Percentiles rank a stretch among this genome's conserved stretches.
Evolutionary conservation across 2,113 vertebrate species (phyloP).

Genomic region (Neotragus pygmaeus): DNA sequence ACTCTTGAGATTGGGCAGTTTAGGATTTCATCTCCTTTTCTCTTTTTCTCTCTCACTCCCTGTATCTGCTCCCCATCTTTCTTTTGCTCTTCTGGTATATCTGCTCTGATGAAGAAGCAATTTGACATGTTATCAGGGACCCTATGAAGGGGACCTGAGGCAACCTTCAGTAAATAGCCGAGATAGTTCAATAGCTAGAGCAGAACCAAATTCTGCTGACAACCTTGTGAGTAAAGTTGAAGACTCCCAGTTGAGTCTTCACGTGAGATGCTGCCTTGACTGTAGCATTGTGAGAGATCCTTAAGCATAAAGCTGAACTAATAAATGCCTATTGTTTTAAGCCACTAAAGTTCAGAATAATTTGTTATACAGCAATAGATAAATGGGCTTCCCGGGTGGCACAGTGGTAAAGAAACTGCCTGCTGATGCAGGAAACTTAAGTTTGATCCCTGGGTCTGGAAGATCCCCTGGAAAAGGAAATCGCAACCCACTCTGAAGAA

Average conservation of each 20-base stretch:
- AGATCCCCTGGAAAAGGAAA: no score
- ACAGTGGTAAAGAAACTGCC: not conserved
- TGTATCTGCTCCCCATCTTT: no score
- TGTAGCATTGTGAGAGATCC: not conserved
- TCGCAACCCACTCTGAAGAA: no score
- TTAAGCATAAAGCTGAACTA: not conserved
- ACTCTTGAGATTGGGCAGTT: not conserved
- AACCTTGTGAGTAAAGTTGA: not conserved
- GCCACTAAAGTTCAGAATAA: not conserved
- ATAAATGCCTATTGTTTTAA: not conserved
- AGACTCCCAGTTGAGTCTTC: not conserved
- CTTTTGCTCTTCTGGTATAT: not conserved
- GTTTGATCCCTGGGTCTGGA: no score
- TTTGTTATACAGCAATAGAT: not conserved
- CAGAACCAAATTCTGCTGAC: not conserved
- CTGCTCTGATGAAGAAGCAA: not conserved
- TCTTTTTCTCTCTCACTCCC: no score
- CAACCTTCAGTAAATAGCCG: not conserved
- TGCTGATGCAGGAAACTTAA: not conserved
- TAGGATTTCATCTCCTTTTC: not conserved
- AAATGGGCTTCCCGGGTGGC: not conserved
- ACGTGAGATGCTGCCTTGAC: not conserved
- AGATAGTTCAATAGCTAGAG: not conserved
- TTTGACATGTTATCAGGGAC: not conserved
- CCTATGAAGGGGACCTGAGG: not conserved